A percentile compares a stretch with the other conserved stretches of the same genome.
Evolutionary conservation across 2,888 invertebrate genomes (phyloP).

Genomic region (Cerastis rubricosa): DNA sequence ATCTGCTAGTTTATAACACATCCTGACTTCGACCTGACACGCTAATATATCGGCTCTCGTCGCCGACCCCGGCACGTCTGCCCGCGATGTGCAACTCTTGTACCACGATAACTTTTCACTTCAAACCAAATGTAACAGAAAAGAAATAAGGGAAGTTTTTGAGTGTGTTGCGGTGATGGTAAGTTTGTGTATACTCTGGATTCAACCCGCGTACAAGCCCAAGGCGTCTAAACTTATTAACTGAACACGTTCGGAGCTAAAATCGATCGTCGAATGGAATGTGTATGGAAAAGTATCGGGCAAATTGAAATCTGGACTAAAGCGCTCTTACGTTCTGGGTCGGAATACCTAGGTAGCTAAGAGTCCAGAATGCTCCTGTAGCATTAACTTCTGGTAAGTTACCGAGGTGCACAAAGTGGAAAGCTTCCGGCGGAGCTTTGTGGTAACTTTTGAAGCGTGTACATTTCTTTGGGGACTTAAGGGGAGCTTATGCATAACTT

Average conservation of each 20-base stretch:
- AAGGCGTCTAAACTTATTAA: constrained; percentile 79
- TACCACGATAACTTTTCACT: constrained; percentile 33
- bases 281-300: constrained; percentile 63
- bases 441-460: constrained; percentile 49
- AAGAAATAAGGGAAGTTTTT: constrained; percentile 40
- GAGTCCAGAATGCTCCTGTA: constrained; percentile 18
- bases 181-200: constrained; percentile 47
- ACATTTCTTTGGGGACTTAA: constrained; percentile 51
- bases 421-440: constrained; percentile 41
- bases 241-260: constrained; percentile 70
- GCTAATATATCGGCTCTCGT: constrained; percentile 65
- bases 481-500: constrained; percentile 48
- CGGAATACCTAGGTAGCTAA: constrained; percentile 17
- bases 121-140: constrained; percentile 11
- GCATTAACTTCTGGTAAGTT: constrained; percentile 53
- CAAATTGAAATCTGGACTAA: constrained; percentile 63
- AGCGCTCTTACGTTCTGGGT: constrained; percentile 10
- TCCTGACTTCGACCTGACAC: constrained; percentile 56
- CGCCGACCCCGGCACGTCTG: constrained; percentile 71
- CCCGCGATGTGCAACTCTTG: constrained; percentile 64
- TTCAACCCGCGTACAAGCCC: constrained; percentile 73
- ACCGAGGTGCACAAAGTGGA: constrained; percentile 56
- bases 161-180: not conserved
- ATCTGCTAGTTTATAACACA: constrained; percentile 57
- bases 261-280: constrained; percentile 70